Percentiles rank a stretch among this genome's conserved stretches.
Evolutionary conservation across 2,888 invertebrate species (phyloP).

Genomic region (Harmothoe impar): DNA sequence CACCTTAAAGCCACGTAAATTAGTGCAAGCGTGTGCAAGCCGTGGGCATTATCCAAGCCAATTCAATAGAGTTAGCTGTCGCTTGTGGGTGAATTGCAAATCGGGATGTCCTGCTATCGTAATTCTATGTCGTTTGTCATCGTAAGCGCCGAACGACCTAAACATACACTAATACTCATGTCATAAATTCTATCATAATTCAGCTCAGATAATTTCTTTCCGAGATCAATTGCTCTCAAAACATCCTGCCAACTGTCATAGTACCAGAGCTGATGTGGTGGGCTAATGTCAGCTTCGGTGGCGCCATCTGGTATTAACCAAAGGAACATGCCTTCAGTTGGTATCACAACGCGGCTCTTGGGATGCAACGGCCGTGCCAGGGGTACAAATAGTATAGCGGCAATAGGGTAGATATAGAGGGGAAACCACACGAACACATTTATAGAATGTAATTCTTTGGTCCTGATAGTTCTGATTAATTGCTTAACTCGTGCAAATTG

Average conservation of each 20-base stretch:
- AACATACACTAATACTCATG: not conserved
- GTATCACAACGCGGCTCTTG: too few relatives aligned
- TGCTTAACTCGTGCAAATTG: not conserved
- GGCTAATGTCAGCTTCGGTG: not conserved
- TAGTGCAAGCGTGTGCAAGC: too few relatives aligned
- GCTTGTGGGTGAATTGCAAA: too few relatives aligned
- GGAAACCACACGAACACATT: not conserved
- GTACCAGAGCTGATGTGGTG: not conserved
- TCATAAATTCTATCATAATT: too few relatives aligned
- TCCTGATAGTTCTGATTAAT: not conserved
- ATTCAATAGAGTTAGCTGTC: too few relatives aligned
- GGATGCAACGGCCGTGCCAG: too few relatives aligned
- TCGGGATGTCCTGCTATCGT: too few relatives aligned
- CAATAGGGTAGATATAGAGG: not conserved
- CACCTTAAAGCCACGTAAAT: too few relatives aligned
- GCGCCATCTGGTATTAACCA: not conserved
- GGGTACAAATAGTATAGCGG: not conserved
- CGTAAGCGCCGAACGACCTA: too few relatives aligned
- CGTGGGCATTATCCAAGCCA: too few relatives aligned
- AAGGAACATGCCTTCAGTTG: not conserved
- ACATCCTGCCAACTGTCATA: not conserved
- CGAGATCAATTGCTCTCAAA: not conserved
- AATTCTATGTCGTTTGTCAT: too few relatives aligned
- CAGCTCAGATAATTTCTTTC: not conserved
- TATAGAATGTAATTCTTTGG: not conserved